Evolutionary conservation across 2,113 vertebrate species (phyloP).

Genomic region (Typhlomys cinereus): DNA sequence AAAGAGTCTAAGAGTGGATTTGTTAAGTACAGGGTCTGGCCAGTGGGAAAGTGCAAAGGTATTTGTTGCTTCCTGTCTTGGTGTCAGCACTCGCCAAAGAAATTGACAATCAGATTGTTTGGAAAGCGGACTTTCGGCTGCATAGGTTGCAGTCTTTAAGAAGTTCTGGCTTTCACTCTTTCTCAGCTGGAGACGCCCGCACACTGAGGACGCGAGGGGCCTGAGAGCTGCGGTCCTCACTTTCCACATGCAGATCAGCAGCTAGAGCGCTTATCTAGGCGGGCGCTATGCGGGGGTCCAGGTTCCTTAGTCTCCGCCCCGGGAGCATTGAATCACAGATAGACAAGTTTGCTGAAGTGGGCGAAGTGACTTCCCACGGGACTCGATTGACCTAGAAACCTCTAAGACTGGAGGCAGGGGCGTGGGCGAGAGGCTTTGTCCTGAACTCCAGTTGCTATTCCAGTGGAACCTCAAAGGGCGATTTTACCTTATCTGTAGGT

Average conservation of each 20-base stretch:
- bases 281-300: too few species aligned
- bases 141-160: not conserved
- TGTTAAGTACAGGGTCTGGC: conserved; percentile 12
- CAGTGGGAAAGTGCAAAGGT: not conserved
- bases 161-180: not conserved
- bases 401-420: too few species aligned
- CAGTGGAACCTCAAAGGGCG: not conserved
- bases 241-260: accelerated
- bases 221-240: accelerated
- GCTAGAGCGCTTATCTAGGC: too few species aligned
- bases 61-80: not conserved
- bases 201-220: accelerated
- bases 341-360: not conserved
- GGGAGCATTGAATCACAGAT: not conserved
- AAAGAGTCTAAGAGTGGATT: not conserved
- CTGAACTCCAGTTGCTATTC: not conserved
- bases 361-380: accelerated
- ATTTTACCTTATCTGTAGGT: not conserved
- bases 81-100: conserved; percentile 60
- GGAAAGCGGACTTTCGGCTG: not conserved
- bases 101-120: not conserved
- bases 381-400: not conserved
- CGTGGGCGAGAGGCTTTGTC: accelerated
- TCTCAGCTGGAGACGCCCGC: not conserved
- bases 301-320: accelerated